phyloP scores from a whole-genome alignment of 2,888 invertebrate genomes.

The Anodontia alba region DNA sequence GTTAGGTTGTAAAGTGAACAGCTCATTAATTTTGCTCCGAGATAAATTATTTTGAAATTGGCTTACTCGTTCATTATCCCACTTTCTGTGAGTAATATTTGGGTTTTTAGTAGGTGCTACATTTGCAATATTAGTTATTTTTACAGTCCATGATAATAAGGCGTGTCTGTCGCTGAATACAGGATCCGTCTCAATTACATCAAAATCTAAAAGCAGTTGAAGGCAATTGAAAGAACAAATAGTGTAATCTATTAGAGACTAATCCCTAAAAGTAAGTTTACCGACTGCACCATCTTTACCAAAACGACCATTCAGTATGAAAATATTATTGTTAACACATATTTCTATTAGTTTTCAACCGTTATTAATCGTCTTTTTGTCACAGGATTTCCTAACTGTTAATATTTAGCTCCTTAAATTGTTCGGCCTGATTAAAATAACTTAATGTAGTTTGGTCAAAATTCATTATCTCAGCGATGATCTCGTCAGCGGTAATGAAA shows the following conservation, averaged over 20 bases:
- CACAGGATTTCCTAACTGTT: background rate
- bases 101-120: background rate
- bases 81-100: background rate
- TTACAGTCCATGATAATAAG: background rate
- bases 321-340: background rate
- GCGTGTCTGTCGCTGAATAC: background rate
- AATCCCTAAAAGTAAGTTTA: background rate
- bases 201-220: background rate
- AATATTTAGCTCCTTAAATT: background rate
- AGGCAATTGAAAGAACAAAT: background rate
- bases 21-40: background rate
- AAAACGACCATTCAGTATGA: background rate
- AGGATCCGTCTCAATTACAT: background rate
- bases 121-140: background rate
- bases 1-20: background rate
- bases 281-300: background rate
- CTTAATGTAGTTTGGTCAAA: background rate
- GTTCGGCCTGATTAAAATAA: background rate
- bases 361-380: background rate
- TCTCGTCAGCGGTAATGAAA: background rate
- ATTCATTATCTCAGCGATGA: background rate
- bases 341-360: background rate
- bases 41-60: background rate
- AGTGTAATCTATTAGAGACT: background rate
- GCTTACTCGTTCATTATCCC: background rate